Evolutionary conservation across 2,113 vertebrate species (phyloP).

Genomic region (Fregata magnificens): DNA sequence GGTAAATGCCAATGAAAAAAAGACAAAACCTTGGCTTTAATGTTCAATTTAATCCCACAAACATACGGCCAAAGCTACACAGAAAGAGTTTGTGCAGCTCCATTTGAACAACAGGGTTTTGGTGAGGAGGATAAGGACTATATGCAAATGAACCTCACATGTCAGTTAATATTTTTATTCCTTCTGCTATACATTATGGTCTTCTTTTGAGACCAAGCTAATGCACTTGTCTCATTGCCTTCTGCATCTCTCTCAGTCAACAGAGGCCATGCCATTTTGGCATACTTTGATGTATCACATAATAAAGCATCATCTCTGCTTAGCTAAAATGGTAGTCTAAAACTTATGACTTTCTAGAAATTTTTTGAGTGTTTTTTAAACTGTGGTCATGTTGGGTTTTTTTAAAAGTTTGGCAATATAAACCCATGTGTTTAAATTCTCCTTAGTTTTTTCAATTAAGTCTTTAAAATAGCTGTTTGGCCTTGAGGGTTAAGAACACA

Average conservation of each 20-base stretch:
- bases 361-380: neutral
- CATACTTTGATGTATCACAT: neutral
- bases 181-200: neutral
- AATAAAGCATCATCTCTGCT: neutral
- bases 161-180: neutral
- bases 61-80: neutral
- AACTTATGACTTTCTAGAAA: neutral
- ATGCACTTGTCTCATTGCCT: neutral
- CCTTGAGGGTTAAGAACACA: neutral
- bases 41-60: neutral
- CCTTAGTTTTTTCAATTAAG: neutral
- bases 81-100: neutral
- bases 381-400: neutral
- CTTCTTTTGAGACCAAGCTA: neutral
- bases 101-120: neutral
- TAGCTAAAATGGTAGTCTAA: neutral
- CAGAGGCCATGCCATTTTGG: neutral
- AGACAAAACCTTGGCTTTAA: neutral
- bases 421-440: neutral
- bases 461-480: neutral
- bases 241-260: neutral
- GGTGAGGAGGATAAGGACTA: neutral
- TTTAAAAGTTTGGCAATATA: too few species aligned
- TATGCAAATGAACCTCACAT: neutral
- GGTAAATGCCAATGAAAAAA: neutral